Evolutionary conservation across 2,113 vertebrate genomes (phyloP).

Genomic region (Antechinus flavipes): DNA sequence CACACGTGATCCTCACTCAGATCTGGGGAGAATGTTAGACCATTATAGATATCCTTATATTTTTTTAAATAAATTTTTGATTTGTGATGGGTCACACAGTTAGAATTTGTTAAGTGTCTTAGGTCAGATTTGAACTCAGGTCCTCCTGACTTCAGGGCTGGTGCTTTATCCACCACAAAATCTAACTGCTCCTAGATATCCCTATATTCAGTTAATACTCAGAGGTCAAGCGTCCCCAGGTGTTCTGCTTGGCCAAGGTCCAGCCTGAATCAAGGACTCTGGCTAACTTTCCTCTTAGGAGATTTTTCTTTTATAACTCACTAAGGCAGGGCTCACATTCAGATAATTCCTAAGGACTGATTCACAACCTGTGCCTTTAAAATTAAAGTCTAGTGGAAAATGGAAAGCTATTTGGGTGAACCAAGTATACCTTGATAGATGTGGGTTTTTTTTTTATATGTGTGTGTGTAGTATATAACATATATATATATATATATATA

Average conservation of each 20-base stretch:
- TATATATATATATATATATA: too few species aligned
- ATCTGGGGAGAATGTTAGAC: background rate
- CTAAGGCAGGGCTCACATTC: conserved; percentile 27
- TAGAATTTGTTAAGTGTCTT: too few species aligned
- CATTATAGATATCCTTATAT: too few species aligned
- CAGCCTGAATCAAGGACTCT: background rate
- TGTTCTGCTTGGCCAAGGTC: background rate
- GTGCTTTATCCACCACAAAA: too few species aligned
- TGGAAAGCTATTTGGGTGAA: background rate
- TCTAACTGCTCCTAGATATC: background rate
- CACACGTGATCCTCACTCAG: background rate
- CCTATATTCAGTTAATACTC: background rate
- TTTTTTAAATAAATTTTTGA: too few species aligned
- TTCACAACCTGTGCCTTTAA: background rate
- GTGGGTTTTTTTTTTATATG: too few species aligned
- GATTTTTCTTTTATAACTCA: conserved; percentile 43
- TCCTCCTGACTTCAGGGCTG: too few species aligned
- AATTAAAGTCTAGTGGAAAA: background rate
- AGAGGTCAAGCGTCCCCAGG: background rate
- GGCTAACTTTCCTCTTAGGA: conserved; percentile 32
- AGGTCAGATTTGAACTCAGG: too few species aligned
- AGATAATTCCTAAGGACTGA: conserved; percentile 29
- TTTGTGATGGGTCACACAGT: too few species aligned
- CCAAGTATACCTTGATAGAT: background rate
- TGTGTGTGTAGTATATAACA: too few species aligned